Evolutionary conservation across 2,888 invertebrate species (phyloP), one percentile per base, ranked within the genome.

Genomic region (Seira ritae): DNA sequence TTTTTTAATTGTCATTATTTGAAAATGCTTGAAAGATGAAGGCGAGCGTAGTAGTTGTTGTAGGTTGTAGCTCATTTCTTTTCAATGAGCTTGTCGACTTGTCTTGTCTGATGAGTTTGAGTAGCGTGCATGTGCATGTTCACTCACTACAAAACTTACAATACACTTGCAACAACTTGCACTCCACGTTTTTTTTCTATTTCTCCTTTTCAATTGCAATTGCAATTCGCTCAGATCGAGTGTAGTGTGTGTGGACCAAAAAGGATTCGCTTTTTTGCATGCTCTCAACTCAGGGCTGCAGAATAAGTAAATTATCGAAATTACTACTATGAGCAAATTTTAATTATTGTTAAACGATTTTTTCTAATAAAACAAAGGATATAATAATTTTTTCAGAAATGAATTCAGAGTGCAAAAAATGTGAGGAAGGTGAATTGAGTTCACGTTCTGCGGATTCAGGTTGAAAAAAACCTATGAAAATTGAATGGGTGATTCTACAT

Each of bases 1-100:
- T 3, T 55, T 55, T 55, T 55, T 55, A 55, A 55, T 55, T 55
- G 55, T 55, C 55, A 55, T 55, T 55, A 55, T 55, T 55, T 17
- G 31, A 31, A 31, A 55, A 55, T 55, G 55, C 17, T 55, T 12
- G 55, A 55, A n/a, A 17, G 55, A 55, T 55, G 55, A 55, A 55
- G 55, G 55, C 3, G 17, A 55, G 55, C 12, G 2, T 2, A 8
- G 31, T 31, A 4, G 3, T 31, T 31, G 31, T 31, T 31, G 31
- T 31, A 55, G 3, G 17, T 55, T 8, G 55, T 55, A 55, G 55
- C 55, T 55, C 55, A 55, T 55, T 31, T n/a, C n/a, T n/a, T 31
- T 31, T 31, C 31, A 31, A 31, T 31, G 31, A 31, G 31, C 31
- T 8, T 31, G 31, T 31, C 8, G 31, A 31, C 31, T 31, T 31